phyloP scores from a whole-genome alignment of 2,113 vertebrate genomes.

The Sorex fumeus region DNA sequence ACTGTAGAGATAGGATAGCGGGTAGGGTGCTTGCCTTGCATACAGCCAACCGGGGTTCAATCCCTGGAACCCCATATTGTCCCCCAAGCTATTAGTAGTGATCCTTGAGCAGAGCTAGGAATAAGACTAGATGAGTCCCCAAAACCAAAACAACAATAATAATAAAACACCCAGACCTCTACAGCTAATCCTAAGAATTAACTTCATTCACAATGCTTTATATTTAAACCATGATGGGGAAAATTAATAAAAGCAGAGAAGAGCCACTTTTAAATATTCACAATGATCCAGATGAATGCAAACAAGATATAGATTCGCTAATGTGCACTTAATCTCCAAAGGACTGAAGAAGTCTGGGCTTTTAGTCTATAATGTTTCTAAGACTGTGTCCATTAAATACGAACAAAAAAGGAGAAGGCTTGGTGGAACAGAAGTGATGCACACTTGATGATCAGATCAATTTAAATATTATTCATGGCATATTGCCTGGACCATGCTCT shows the following conservation, averaged over 20 bases:
- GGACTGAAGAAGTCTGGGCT: constrained; percentile 93
- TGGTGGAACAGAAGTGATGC: constrained; percentile 96
- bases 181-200: constrained; percentile 90
- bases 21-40: background rate
- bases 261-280: constrained; percentile 89
- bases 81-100: too few species aligned
- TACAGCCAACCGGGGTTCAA: background rate
- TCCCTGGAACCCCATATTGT: background rate
- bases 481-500: constrained; percentile 99
- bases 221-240: constrained; percentile 88
- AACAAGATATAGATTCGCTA: constrained; percentile 94
- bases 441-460: constrained; percentile 90
- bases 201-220: constrained; percentile 89
- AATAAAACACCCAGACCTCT: constrained; percentile 86
- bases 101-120: too few species aligned
- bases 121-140: background rate
- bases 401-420: constrained; percentile 95
- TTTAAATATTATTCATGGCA: constrained; percentile 96
- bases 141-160: constrained; percentile 77
- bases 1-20: background rate
- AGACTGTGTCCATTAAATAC: constrained; percentile 98
- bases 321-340: constrained; percentile 97
- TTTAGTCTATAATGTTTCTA: constrained; percentile 94
- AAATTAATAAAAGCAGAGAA: constrained; percentile 89
- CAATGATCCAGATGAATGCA: constrained; percentile 94